These are phyloP conservation scores for Pammene fasciana DNA, from an alignment of 2,888 invertebrate species.

Conservation along the genomic window DNA sequence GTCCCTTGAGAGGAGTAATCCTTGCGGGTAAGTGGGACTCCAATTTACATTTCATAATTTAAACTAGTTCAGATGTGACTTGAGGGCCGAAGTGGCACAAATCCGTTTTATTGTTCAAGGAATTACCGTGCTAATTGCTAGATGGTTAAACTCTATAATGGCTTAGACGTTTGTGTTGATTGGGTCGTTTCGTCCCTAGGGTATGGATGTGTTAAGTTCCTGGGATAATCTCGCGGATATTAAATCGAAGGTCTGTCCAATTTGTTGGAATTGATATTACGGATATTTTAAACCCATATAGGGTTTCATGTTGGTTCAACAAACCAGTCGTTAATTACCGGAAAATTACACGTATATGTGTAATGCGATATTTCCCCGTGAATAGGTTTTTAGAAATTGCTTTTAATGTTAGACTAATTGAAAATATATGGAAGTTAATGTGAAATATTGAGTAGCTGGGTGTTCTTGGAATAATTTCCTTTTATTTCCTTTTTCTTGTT, in stretches of 20 bases:
- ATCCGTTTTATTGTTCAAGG: constrained; percentile 5
- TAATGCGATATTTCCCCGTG: too few species aligned
- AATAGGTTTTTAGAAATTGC: too few species aligned
- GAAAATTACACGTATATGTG: too few species aligned
- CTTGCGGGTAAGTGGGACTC: constrained; percentile 20
- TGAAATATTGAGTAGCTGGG: too few species aligned
- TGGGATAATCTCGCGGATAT: constrained; percentile 10
- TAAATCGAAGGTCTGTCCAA: not conserved
- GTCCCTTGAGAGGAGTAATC: constrained; percentile 8
- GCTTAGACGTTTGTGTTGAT: not conserved
- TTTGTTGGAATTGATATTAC: constrained; percentile 9
- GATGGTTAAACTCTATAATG: not conserved
- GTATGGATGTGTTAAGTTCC: not conserved
- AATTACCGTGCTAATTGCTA: not conserved
- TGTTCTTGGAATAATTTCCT: too few species aligned
- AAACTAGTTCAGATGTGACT: constrained; percentile 19
- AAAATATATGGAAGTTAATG: too few species aligned
- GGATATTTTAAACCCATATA: not conserved
- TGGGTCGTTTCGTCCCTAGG: not conserved
- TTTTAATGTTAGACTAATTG: too few species aligned
- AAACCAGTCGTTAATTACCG: too few species aligned
- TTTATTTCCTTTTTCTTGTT: too few species aligned
- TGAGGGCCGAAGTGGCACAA: not conserved
- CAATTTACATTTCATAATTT: constrained; percentile 29
- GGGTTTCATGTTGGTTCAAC: not conserved